Evolutionary conservation across 2,113 vertebrate species (phyloP).

Genomic region (Elanoides forficatus): DNA sequence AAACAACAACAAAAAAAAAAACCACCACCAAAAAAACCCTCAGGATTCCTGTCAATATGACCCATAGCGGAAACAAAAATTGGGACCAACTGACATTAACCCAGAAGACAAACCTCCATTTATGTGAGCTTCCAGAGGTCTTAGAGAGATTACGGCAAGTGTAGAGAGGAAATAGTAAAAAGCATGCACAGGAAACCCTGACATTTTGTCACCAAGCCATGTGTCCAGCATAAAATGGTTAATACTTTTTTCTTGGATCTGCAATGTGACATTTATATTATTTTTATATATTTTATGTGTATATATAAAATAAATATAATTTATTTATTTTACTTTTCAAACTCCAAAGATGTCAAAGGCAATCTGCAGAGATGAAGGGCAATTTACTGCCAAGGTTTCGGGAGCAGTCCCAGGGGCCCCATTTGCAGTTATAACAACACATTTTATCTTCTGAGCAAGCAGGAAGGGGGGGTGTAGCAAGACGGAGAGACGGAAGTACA

Average conservation of each 20-base stretch:
- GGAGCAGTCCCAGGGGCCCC: slow-evolving; percentile 33
- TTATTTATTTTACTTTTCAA: neutral
- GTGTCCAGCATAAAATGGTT: neutral
- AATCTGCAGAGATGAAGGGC: neutral
- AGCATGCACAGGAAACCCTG: neutral
- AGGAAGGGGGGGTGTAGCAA: neutral
- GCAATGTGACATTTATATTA: neutral
- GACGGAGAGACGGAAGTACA: neutral
- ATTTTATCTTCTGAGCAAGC: slow-evolving; percentile 5
- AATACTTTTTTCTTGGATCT: neutral
- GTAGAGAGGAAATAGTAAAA: slow-evolving; percentile 16
- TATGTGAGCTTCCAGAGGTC: neutral
- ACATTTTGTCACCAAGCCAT: rapidly evolving
- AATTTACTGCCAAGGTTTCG: neutral
- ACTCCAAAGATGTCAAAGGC: neutral
- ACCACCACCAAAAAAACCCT: neutral
- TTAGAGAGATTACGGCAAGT: neutral
- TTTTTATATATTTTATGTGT: neutral
- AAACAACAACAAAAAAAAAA: no score
- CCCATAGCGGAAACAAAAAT: neutral
- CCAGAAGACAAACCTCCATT: neutral
- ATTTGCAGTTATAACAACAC: slow-evolving; percentile 28
- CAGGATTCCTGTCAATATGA: neutral
- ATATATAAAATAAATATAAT: neutral
- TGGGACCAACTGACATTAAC: neutral